Evolutionary conservation across 64 coral and sea anemone species (phyloP).

Genomic region (Pachyseris speciosa): DNA sequence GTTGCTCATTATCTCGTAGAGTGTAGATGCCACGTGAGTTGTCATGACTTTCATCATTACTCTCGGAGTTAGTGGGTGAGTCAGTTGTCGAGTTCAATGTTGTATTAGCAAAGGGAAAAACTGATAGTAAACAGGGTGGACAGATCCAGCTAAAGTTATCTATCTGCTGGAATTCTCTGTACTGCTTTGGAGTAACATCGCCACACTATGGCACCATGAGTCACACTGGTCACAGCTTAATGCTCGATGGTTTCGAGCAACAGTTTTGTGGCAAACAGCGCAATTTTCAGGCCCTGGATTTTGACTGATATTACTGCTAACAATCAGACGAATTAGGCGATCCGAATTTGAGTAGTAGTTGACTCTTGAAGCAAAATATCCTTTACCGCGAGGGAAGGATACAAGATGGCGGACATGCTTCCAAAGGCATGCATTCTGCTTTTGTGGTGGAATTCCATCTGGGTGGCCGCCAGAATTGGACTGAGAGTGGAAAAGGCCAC

Average conservation of each 20-base stretch:
- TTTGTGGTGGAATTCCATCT: conserved; percentile 25
- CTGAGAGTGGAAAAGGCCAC: conserved; percentile 12
- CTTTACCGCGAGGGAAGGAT: conserved; percentile 55
- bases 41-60: too few relatives aligned
- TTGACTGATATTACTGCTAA: not conserved
- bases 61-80: too few relatives aligned
- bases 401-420: conserved; percentile 54
- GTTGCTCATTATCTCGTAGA: too few relatives aligned
- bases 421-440: conserved; percentile 4
- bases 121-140: too few relatives aligned
- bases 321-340: not conserved
- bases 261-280: not conserved
- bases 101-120: too few relatives aligned
- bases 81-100: too few relatives aligned
- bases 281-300: not conserved
- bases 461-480: conserved; percentile 3
- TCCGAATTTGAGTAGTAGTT: conserved; percentile 70
- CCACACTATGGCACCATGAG: not conserved
- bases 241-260: not conserved
- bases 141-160: too few relatives aligned
- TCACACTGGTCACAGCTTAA: not conserved
- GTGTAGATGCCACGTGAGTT: too few relatives aligned
- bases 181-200: too few relatives aligned
- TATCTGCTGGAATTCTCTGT: too few relatives aligned
- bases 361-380: conserved; percentile 64